These are phyloP conservation scores for Yoshiicerus persimilis DNA, from an alignment of 1,140 invertebrate genomes.

Conservation along the genomic window DNA sequence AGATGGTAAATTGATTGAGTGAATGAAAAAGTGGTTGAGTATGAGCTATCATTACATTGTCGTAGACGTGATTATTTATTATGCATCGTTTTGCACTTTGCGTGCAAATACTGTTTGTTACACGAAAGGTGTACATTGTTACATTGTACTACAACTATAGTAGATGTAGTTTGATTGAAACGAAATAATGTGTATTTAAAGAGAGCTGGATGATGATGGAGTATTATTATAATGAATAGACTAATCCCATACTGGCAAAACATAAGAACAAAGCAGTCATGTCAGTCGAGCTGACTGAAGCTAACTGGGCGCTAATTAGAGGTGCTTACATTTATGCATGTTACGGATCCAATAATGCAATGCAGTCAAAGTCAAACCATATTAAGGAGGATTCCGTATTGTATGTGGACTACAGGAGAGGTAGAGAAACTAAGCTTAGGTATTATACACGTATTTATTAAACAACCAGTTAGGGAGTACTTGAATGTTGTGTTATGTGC, in stretches of 20 bases:
- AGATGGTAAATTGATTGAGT: background rate
- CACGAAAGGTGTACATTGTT: background rate
- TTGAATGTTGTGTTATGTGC: background rate
- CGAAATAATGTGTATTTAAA: background rate
- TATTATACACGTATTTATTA: background rate
- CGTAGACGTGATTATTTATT: conserved; percentile 42
- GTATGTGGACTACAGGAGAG: background rate
- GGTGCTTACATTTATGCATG: conserved; percentile 13
- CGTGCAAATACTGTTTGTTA: conserved; percentile 35
- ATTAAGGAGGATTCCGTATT: background rate
- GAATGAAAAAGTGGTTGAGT: conserved; percentile 18
- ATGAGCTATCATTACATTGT: conserved; percentile 41
- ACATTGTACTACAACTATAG: background rate
- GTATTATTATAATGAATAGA: background rate
- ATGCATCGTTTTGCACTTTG: conserved; percentile 44
- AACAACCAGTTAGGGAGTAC: background rate
- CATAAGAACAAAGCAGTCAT: background rate
- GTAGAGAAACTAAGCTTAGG: background rate
- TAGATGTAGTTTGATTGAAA: background rate
- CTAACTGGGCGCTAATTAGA: conserved; percentile 37
- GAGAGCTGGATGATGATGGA: background rate
- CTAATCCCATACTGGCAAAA: background rate
- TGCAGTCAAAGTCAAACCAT: background rate
- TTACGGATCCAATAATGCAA: background rate
- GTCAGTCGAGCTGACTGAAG: background rate